Base-by-base conservation (phyloP, 2,113 vertebrate genomes). In the Solea solea region DNA sequence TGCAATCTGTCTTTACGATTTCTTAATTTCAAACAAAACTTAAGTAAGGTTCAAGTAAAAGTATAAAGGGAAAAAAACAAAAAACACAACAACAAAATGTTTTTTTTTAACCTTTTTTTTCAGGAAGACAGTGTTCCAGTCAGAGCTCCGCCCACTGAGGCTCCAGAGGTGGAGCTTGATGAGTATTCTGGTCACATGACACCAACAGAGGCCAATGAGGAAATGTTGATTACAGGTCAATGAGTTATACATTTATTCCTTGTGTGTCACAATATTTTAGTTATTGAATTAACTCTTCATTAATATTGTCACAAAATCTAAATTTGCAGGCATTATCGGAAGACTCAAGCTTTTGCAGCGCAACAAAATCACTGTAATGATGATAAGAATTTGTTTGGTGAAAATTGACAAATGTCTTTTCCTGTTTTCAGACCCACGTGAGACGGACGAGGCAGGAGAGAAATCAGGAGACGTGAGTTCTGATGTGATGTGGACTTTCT, bases 101-200 rank as follows among this genome's bases (percentile, higher is more conserved):
- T 3, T 64, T 2, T 57, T 52, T 27, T 51, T 21, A 7, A 7
- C 80, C 12, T 71, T 8, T 58, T 41, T 1, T 8, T 91, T 59
- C 64, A 69, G n/a, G 69, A 72, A 49, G 70, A 12, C 42, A 86
- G 80, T 13, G 25, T 61, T 76, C 95, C 96, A 14, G 91, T 96
- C 50, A 88, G 73, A 83, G 92, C 88, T 27, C 96, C 96, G 5
- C 95, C 95, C 76, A 95, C 94, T 10, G 48, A 90, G 16, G 64
- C 69, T 6, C 92, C 76, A 42, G 88, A 80, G 46, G 54, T 46
- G 57, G 94, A 95, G 65, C 72, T 63, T 0, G 65, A 90, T 1
- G 75, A 90, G 58, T 91, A 93, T 73, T 96, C 96, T 0, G 92
- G 94, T 84, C 91, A 91, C 44, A 65, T 74, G 45, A 85, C 72